Conservation (phyloP, 1,140 invertebrate genomes). For the Plodia interpunctella region DNA sequence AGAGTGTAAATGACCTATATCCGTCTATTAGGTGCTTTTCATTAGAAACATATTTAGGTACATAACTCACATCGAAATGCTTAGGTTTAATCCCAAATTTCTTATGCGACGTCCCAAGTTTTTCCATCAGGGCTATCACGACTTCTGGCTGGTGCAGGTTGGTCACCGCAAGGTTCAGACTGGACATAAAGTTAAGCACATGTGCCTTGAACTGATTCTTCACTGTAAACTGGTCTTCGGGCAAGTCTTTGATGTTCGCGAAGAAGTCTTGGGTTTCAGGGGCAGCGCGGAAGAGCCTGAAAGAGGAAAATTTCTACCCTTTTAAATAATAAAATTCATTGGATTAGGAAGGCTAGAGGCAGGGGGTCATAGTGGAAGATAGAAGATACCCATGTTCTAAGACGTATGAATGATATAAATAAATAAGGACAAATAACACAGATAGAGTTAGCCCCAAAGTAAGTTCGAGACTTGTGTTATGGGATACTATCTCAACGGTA, state of each 20-base stretch:
- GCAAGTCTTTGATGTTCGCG: slow-evolving; percentile 75
- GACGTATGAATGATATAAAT: too few relatives aligned
- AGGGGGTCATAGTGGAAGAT: too few relatives aligned
- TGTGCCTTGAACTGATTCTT: slow-evolving; percentile 82
- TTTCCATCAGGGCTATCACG: slow-evolving; percentile 78
- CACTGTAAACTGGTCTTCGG: slow-evolving; percentile 71
- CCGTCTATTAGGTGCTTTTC: too few relatives aligned
- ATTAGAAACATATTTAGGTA: too few relatives aligned
- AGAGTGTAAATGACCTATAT: too few relatives aligned
- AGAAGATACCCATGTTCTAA: too few relatives aligned
- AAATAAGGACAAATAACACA: too few relatives aligned
- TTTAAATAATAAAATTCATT: too few relatives aligned
- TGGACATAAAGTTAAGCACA: slow-evolving; percentile 79
- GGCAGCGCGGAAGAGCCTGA: slow-evolving; percentile 80
- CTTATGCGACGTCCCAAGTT: slow-evolving; percentile 79
- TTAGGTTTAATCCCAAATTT: slow-evolving; percentile 51
- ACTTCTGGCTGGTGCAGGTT: slow-evolving; percentile 80
- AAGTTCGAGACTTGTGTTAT: too few relatives aligned
- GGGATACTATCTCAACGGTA: too few relatives aligned
- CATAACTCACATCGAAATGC: slow-evolving; percentile 77
- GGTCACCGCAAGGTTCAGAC: slow-evolving; percentile 79
- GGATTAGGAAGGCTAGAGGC: too few relatives aligned
- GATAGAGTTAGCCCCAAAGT: too few relatives aligned
- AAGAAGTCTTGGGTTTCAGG: slow-evolving; percentile 81
- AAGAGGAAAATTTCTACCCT: background rate